Conservation (phyloP, 37 sponge, comb jelly and placozoan species). For the Oopsacas minuta region DNA sequence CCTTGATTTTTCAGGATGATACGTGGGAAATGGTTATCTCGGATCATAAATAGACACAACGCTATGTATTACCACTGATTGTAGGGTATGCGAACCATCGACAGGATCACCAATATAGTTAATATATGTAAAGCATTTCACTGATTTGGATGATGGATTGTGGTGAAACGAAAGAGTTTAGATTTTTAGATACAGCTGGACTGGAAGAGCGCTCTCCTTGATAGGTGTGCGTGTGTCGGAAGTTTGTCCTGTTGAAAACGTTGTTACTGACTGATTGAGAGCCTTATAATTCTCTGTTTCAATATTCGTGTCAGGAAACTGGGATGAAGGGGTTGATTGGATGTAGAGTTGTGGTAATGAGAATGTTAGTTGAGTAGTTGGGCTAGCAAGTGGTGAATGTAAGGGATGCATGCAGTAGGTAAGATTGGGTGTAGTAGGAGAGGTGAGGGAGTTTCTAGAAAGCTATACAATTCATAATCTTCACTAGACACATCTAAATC, state of each 20-base stretch:
- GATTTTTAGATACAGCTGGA: no score
- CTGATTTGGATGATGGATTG: no score
- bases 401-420: not conserved
- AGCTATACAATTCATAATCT: not conserved
- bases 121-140: no score
- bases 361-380: not conserved
- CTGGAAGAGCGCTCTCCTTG: no score
- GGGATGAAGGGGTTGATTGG: not conserved
- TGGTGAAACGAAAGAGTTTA: no score
- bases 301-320: not conserved
- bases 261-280: not conserved
- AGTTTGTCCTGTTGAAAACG: not conserved
- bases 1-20: no score
- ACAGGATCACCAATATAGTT: no score
- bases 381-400: not conserved
- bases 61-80: no score
- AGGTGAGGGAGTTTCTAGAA: not conserved
- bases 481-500: not conserved
- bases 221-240: not conserved
- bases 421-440: not conserved
- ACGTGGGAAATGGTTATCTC: no score
- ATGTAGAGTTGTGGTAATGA: not conserved
- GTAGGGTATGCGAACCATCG: no score
- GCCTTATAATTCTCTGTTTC: not conserved
- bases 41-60: no score